Evolutionary conservation across 2,888 invertebrate genomes (phyloP).

Genomic region (Agriopis leucophaearia): DNA sequence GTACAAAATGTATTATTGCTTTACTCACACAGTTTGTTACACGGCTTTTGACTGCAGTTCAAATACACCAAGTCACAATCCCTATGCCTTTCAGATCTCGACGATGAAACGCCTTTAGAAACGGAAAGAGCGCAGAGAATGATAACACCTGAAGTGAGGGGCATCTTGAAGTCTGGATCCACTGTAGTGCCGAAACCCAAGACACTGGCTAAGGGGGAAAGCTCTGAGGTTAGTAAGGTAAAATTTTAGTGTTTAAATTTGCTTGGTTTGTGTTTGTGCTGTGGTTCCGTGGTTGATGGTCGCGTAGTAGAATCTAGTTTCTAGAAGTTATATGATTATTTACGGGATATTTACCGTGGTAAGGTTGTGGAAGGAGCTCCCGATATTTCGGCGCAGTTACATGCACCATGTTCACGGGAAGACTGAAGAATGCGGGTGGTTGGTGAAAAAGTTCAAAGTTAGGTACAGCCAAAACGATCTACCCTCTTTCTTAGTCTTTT

Average conservation of each 20-base stretch:
- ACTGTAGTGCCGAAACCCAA: conserved; percentile 78
- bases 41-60: background rate
- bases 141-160: conserved; percentile 84
- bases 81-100: conserved; percentile 66
- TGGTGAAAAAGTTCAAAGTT: too few species aligned
- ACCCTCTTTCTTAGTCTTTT: too few species aligned
- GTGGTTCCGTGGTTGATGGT: background rate
- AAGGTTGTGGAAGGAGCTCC: too few species aligned
- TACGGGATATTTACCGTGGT: too few species aligned
- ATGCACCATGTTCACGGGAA: too few species aligned
- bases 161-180: conserved; percentile 84
- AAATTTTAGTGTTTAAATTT: conserved; percentile 35
- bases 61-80: background rate
- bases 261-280: conserved; percentile 23
- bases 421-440: too few species aligned
- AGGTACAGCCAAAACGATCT: too few species aligned
- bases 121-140: conserved; percentile 85
- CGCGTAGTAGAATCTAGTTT: background rate
- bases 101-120: conserved; percentile 69
- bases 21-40: conserved; percentile 7
- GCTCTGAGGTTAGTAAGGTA: conserved; percentile 77
- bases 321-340: too few species aligned
- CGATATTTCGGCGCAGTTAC: too few species aligned
- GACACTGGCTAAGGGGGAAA: conserved; percentile 79
- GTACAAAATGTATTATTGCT: conserved; percentile 8